Evolutionary conservation across 2,113 vertebrate species (phyloP), one percentile per base, ranked within the genome.

Genomic region (Rhinolophus ferrumequinum): DNA sequence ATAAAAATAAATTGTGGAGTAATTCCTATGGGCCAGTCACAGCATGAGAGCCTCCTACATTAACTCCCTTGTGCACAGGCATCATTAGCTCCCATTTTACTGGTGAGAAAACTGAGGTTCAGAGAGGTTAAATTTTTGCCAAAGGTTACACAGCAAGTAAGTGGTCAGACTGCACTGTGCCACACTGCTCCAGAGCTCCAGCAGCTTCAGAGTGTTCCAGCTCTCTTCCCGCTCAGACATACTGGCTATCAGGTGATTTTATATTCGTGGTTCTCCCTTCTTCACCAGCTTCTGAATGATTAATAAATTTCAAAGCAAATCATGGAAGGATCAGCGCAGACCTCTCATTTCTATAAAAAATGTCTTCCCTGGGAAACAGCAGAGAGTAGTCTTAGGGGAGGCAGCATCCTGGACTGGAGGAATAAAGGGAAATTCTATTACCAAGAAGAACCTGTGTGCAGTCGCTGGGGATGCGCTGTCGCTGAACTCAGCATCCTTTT

Each of bases 361-460:
- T 22, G 12, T 69, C 44, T 52, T 79, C 64, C 86, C 93, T 67
- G 90, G 83, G 69, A 75, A 79, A 56, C 22, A 3, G 33, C 4
- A 0, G 33, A 0, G 33, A 85, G 10, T 0, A 11, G 87, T 54
- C 92, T 92, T 83, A 0, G 0, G 84, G 87, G 69, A 83, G 52
- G 47, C 44, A 35, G 47, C 62, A 1, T 1, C 15, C 84, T 10
- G 3, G 72, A 52, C 28, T 54, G 47, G 24, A 92, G 50, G 62
- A 70, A 62, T 75, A 33, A 41, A 52, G 38, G 69, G 44, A 24
- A 24, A 73, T 62, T 77, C 76, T 88, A 58, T 96, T 87, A 80
- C 14, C 0, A 0, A 60, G 67, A 66, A 89, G 75, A 90, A 62
- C 30, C 33, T 41, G 33, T 24, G 0, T 0, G 0, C 0, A 1